These are phyloP conservation scores for Scyliorhinus canicula DNA, from an alignment of 2,797 vertebrate genomes.

Conservation along the genomic window DNA sequence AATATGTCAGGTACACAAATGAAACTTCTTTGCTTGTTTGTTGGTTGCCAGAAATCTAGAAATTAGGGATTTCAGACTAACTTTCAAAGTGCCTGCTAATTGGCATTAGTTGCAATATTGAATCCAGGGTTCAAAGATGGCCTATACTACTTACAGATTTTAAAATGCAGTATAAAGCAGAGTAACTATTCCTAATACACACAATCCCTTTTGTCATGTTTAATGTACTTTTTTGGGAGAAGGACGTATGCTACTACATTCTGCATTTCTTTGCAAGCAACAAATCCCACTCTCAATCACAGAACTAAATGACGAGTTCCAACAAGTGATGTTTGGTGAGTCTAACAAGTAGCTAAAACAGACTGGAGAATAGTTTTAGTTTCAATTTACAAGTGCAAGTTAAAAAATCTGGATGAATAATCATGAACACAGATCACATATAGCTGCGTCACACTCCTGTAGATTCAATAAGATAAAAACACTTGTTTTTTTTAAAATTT, in stretches of 20 bases:
- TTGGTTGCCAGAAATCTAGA: not conserved
- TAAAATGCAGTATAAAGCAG: constrained; percentile 4
- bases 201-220: not conserved
- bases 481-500: not conserved
- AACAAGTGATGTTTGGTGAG: not conserved
- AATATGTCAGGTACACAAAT: not conserved
- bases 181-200: not conserved
- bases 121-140: not conserved
- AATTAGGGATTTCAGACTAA: not conserved
- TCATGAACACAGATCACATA: not conserved
- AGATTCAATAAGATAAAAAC: constrained; percentile 9
- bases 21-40: constrained; percentile 17
- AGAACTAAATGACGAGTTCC: constrained; percentile 1
- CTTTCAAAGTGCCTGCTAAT: not conserved
- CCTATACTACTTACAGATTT: not conserved
- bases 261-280: not conserved
- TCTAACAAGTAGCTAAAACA: not conserved
- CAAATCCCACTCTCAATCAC: not conserved
- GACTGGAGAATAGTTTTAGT: not conserved
- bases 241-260: not conserved
- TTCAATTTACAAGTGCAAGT: not conserved
- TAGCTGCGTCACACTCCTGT: not conserved
- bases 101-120: not conserved
- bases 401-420: not conserved
- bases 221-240: not conserved